Evolutionary conservation across 1,140 invertebrate species (phyloP).

Genomic region (Aphaenogaster floridana): DNA sequence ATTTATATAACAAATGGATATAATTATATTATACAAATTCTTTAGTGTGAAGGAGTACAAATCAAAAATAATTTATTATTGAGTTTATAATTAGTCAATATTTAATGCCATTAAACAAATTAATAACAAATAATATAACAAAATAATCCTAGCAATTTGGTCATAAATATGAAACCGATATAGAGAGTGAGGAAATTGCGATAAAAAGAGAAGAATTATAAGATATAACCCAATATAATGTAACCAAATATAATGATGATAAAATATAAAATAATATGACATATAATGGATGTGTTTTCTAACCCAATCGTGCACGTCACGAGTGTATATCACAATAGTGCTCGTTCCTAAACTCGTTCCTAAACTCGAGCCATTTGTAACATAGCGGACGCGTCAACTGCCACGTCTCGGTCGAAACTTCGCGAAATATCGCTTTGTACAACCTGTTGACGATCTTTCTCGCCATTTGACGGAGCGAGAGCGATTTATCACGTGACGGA

Average conservation of each 20-base stretch:
- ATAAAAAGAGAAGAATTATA: background rate
- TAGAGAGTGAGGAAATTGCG: background rate
- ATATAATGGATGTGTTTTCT: background rate
- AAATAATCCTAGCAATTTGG: background rate
- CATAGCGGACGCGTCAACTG: background rate
- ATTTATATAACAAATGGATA: background rate
- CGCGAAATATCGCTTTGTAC: slow-evolving; percentile 34
- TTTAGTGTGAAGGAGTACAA: background rate
- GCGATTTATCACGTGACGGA: slow-evolving; percentile 24
- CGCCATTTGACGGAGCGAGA: background rate
- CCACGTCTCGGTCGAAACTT: slow-evolving; percentile 36
- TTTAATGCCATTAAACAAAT: background rate
- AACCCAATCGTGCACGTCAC: slow-evolving; percentile 2
- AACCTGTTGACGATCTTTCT: slow-evolving; percentile 53
- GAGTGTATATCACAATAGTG: background rate
- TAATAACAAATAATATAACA: background rate
- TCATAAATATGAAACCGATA: background rate
- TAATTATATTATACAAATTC: background rate
- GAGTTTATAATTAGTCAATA: background rate
- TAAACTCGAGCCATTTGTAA: slow-evolving; percentile 42
- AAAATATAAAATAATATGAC: slow-evolving; percentile 26
- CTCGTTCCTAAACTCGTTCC: background rate
- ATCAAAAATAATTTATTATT: slow-evolving; percentile 14
- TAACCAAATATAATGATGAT: background rate
- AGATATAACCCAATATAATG: background rate